These are phyloP conservation scores for Plestiodon gilberti DNA, from an alignment of 2,113 vertebrate genomes.

Conservation along the genomic window DNA sequence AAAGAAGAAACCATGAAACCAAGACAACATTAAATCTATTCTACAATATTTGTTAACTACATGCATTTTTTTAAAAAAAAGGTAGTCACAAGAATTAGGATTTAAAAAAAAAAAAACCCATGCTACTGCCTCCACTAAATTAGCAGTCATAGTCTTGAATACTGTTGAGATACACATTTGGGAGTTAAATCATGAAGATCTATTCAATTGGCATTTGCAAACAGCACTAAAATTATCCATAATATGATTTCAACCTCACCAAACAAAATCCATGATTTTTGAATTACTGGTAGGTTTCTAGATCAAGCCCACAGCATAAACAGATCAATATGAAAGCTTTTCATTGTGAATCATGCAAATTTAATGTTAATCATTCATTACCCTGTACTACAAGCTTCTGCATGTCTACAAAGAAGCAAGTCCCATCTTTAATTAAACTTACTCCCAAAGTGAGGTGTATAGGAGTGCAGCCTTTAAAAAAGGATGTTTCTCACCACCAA, in stretches of 20 bases:
- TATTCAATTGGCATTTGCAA: background rate
- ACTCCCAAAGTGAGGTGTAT: too few species aligned
- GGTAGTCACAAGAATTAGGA: background rate
- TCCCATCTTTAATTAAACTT: too few species aligned
- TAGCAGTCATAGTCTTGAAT: background rate
- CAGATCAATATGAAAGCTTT: background rate
- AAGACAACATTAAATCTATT: background rate
- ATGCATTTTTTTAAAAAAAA: background rate
- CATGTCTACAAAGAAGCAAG: too few species aligned
- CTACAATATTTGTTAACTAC: background rate
- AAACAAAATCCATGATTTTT: background rate
- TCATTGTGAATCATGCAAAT: background rate
- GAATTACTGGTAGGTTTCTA: background rate
- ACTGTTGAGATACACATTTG: background rate
- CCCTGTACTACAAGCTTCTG: too few species aligned
- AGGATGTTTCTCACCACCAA: background rate
- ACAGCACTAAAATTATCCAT: background rate
- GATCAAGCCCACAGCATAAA: background rate
- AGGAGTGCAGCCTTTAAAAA: background rate
- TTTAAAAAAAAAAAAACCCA: background rate
- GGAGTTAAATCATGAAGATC: background rate
- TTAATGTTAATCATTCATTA: background rate
- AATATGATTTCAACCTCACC: background rate
- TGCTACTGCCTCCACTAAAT: background rate
- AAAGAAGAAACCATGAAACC: slow-evolving; percentile 50